Conservation (phyloP, 2,113 vertebrate genomes). For the Leucoraja erinaceus region DNA sequence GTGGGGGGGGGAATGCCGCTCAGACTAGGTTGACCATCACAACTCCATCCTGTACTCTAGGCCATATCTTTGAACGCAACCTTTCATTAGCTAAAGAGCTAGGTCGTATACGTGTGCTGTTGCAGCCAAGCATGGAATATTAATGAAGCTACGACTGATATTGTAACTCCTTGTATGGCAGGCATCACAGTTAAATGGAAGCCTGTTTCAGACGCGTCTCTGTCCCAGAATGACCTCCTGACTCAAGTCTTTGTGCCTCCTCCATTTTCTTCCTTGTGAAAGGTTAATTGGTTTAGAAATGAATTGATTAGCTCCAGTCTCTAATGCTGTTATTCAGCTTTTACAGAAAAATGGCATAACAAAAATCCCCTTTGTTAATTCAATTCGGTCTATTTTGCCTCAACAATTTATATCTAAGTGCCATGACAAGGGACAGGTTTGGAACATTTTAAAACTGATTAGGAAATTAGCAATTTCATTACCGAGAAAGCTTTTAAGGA, state of each 20-base stretch:
- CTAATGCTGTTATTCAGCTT: slow-evolving; percentile 75
- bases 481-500: slow-evolving; percentile 66
- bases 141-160: background rate
- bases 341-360: slow-evolving; percentile 53
- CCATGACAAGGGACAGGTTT: slow-evolving; percentile 48
- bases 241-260: slow-evolving; percentile 29
- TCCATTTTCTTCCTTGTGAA: slow-evolving; percentile 62
- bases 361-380: slow-evolving; percentile 51
- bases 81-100: slow-evolving; percentile 78
- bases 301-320: slow-evolving; percentile 68
- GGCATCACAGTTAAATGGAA: background rate
- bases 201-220: background rate
- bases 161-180: background rate
- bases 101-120: slow-evolving; percentile 50
- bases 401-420: slow-evolving; percentile 43
- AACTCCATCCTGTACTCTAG: slow-evolving; percentile 39
- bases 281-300: slow-evolving; percentile 81
- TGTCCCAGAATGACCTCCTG: slow-evolving; percentile 40
- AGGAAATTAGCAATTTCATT: slow-evolving; percentile 67
- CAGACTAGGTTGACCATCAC: background rate
- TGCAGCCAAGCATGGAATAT: slow-evolving; percentile 2
- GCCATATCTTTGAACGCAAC: slow-evolving; percentile 64
- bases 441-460: slow-evolving; percentile 28
- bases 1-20: background rate
- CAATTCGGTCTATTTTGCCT: slow-evolving; percentile 60